phyloP scores from a whole-genome alignment of 2,888 invertebrate species.

The Drosophila merina region DNA sequence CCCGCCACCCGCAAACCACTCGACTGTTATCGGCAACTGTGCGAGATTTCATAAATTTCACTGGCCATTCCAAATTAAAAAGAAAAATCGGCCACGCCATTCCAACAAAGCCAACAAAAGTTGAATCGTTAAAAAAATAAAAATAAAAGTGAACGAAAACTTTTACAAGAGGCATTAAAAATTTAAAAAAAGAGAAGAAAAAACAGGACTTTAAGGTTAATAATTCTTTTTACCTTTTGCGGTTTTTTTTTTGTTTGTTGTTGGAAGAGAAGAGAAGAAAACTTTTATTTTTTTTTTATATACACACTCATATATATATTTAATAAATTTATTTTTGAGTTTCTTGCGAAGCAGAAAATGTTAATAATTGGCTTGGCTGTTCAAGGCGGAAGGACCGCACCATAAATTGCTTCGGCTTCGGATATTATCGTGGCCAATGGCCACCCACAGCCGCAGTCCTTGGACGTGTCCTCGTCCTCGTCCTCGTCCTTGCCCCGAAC shows the following conservation, averaged over 20 bases:
- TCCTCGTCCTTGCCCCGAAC: slow-evolving; percentile 26
- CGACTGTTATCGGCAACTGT: slow-evolving; percentile 50
- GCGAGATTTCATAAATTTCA: slow-evolving; percentile 62
- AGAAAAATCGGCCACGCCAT: slow-evolving; percentile 48
- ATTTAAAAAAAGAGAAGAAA: slow-evolving; percentile 22
- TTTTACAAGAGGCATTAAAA: slow-evolving; percentile 69
- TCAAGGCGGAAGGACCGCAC: slow-evolving; percentile 46
- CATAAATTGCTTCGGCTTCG: slow-evolving; percentile 70
- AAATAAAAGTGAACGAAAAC: slow-evolving; percentile 40
- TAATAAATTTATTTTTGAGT: slow-evolving; percentile 12
- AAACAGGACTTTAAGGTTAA: slow-evolving; percentile 43
- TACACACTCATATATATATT: not conserved
- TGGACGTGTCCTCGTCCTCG: not conserved
- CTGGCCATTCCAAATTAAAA: slow-evolving; percentile 49
- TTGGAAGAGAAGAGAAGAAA: not conserved
- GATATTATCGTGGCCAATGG: slow-evolving; percentile 58
- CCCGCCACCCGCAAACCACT: slow-evolving; percentile 14
- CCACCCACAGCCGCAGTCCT: slow-evolving; percentile 1
- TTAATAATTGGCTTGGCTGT: slow-evolving; percentile 70
- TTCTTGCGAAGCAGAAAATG: slow-evolving; percentile 50
- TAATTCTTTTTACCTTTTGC: slow-evolving; percentile 65
- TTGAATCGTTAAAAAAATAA: slow-evolving; percentile 66
- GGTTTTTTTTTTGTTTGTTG: slow-evolving; percentile 22
- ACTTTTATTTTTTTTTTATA: slow-evolving; percentile 25
- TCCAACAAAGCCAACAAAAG: slow-evolving; percentile 52